Base-by-base conservation (phyloP, 1,140 invertebrate genomes). In the Dinothrombium tinctorium region DNA sequence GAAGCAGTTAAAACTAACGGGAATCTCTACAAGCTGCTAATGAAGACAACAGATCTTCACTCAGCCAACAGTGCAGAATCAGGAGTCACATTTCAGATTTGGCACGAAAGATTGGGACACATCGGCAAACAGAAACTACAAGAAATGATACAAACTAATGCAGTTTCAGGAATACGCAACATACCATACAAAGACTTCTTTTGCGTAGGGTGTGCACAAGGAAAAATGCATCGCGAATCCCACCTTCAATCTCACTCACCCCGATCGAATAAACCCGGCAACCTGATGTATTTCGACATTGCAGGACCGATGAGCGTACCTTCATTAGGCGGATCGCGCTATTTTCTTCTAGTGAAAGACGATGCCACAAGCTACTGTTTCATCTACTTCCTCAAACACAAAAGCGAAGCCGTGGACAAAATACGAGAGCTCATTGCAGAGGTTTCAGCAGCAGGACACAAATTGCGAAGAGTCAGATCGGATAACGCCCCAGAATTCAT, bases 311-410 rank as follows among this genome's bases (percentile, higher is more conserved):
- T 39, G 11, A 6, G 8, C 19, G 8, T 28, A 19, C 7, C 22
- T 5, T 25, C 25, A 2, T 11, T 32, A 12, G 35, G 17, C 24
- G 44, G 44, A 20, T 31, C 3, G 5, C 4, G 20, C 5, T 46
- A 42, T 37, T 46, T 29, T 39, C 21, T 46, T 25, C 15, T 23
- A 3, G 32, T 41, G 14, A 26, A 37, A 4, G 44, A 46, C 17
- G 40, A 39, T 23, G 26, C 20, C 9, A 38, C 40, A 2, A n/a
- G 23, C 17, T 42, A 31, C 19, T 9, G 17, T 20, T 12, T 14
- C 1, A 17, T 42, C 9, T 26, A 21, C 28, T 42, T 46, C 3
- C 3, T 46, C 2, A 42, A 33, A 21, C 20, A 28, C 15, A 46
- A 37, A 33, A 12, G 17, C n/a, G 29, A 32, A 2, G 29, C 12